Conservation (phyloP, 2,113 vertebrate species). For the Scolopax mira region DNA sequence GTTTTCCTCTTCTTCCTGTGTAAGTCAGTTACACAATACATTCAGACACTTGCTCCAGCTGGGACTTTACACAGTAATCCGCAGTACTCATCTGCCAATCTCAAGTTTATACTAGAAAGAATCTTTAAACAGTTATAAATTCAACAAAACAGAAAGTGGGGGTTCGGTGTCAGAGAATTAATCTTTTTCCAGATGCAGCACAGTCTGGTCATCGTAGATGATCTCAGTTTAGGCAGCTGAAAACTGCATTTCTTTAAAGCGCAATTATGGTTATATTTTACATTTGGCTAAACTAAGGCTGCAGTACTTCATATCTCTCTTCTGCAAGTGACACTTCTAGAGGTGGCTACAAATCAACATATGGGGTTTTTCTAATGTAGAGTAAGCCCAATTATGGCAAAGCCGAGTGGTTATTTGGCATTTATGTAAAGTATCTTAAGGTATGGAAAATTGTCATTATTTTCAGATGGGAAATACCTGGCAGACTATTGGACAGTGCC, state of each 20-base stretch:
- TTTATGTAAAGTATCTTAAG: background rate
- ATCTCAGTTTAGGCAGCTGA: constrained; percentile 25
- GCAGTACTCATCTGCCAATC: constrained; percentile 19
- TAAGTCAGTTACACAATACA: constrained; percentile 6
- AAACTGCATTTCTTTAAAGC: constrained; percentile 7
- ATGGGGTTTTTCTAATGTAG: background rate
- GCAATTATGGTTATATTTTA: constrained; percentile 23
- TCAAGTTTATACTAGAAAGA: constrained; percentile 43
- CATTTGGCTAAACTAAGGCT: background rate
- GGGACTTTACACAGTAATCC: constrained; percentile 43
- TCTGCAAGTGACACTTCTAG: background rate
- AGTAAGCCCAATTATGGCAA: background rate
- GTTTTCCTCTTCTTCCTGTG: constrained; percentile 35
- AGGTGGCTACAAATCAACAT: background rate
- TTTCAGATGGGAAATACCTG: background rate
- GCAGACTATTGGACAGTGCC: background rate
- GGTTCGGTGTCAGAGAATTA: constrained; percentile 6
- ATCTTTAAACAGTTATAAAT: constrained; percentile 21
- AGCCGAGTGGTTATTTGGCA: background rate
- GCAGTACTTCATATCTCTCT: background rate
- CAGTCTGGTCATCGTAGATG: background rate
- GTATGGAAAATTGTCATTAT: constrained; percentile 41
- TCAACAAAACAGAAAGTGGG: constrained; percentile 49
- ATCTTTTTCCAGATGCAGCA: constrained; percentile 30
- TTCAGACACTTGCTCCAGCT: constrained; percentile 37